Conservation (phyloP, 2,888 invertebrate genomes). For the Frankliniella intonsa region DNA sequence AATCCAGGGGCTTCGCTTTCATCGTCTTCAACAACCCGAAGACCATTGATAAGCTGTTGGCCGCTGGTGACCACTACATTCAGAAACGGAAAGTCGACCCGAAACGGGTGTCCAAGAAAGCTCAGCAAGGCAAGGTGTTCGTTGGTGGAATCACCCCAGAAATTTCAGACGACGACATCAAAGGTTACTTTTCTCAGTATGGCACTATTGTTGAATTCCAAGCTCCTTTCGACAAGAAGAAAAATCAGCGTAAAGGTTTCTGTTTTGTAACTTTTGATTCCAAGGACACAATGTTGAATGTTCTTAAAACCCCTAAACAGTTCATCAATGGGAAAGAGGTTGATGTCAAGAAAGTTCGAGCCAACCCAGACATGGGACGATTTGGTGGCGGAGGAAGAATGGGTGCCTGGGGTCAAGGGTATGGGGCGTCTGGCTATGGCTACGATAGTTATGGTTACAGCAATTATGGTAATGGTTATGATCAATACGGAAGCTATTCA, state of each 20-base stretch:
- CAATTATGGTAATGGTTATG: slow-evolving; percentile 43
- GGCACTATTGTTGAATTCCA: slow-evolving; percentile 58
- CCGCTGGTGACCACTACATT: slow-evolving; percentile 54
- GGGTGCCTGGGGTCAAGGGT: slow-evolving; percentile 40
- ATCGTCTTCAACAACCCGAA: slow-evolving; percentile 57
- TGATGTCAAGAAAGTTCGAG: slow-evolving; percentile 52
- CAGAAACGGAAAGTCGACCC: slow-evolving; percentile 61
- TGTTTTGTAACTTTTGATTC: slow-evolving; percentile 62
- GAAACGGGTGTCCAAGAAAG: slow-evolving; percentile 58
- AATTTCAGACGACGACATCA: slow-evolving; percentile 56
- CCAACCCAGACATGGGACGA: slow-evolving; percentile 46
- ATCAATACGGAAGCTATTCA: slow-evolving; percentile 38
- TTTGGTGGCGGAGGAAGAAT: slow-evolving; percentile 38
- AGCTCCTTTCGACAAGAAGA: slow-evolving; percentile 59
- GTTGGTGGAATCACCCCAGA: slow-evolving; percentile 60
- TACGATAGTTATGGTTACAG: slow-evolving; percentile 45
- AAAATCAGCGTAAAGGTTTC: slow-evolving; percentile 59
- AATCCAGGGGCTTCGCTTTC: slow-evolving; percentile 62
- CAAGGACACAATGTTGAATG: slow-evolving; percentile 55
- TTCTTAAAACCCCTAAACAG: slow-evolving; percentile 54
- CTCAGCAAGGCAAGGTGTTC: slow-evolving; percentile 58
- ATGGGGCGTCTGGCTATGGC: slow-evolving; percentile 47
- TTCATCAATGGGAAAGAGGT: slow-evolving; percentile 56
- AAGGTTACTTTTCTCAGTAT: slow-evolving; percentile 55
- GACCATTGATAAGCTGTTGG: slow-evolving; percentile 52